Conservation (phyloP, 2,797 vertebrate species). For the Semotilus atromaculatus region DNA sequence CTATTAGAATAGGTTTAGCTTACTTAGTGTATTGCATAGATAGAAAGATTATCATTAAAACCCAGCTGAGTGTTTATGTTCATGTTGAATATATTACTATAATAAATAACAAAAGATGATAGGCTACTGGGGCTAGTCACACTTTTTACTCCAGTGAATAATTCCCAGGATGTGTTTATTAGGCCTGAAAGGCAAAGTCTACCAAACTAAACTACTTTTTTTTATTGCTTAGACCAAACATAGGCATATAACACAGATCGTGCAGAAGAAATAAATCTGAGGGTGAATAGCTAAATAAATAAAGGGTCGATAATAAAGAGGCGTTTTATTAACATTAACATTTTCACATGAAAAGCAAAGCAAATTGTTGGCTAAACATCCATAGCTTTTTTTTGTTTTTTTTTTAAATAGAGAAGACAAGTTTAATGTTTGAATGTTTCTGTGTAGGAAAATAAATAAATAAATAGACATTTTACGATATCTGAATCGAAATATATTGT, state of each 20-base stretch:
- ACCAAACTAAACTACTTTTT: neutral
- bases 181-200: neutral
- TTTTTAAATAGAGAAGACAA: neutral
- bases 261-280: neutral
- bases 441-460: neutral
- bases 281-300: neutral
- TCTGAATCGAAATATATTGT: neutral
- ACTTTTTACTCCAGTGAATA: neutral
- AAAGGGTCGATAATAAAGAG: too few relatives aligned
- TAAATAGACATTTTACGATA: neutral
- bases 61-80: neutral
- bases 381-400: neutral
- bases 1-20: neutral
- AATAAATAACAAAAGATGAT: neutral
- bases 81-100: neutral
- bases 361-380: neutral
- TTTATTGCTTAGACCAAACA: neutral
- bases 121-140: conserved; percentile 12
- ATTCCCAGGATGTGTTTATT: neutral
- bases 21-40: neutral
- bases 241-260: neutral
- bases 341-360: neutral
- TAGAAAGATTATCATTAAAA: neutral
- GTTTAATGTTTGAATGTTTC: neutral
- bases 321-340: neutral